Evolutionary conservation across 2,113 vertebrate species (phyloP).

Genomic region (Galeopterus variegatus): DNA sequence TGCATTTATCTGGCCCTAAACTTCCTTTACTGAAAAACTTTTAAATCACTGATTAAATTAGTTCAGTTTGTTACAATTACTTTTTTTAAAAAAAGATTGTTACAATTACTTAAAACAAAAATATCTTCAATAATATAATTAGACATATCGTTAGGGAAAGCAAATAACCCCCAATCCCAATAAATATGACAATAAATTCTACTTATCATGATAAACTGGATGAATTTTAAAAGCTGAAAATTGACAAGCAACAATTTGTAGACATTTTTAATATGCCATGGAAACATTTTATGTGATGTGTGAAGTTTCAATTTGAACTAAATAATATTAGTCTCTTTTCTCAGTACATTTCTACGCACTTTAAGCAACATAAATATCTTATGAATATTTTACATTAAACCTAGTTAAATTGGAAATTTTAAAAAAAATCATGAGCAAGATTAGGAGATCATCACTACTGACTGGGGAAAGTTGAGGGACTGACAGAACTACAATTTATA

Average conservation of each 20-base stretch:
- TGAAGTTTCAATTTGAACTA: slow-evolving; percentile 59
- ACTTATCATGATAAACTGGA: slow-evolving; percentile 56
- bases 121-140: slow-evolving; percentile 57
- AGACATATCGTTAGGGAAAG: slow-evolving; percentile 5
- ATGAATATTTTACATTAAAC: slow-evolving; percentile 36
- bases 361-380: neutral
- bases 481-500: neutral
- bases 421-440: neutral
- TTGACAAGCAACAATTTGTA: slow-evolving; percentile 22
- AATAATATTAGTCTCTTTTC: slow-evolving; percentile 61
- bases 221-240: slow-evolving; percentile 51
- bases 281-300: neutral
- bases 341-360: slow-evolving; percentile 32
- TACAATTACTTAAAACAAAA: slow-evolving; percentile 26
- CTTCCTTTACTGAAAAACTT: neutral
- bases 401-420: neutral
- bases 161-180: neutral
- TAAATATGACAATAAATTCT: slow-evolving; percentile 62
- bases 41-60: neutral
- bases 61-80: neutral
- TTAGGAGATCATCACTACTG: neutral
- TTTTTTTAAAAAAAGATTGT: neutral
- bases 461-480: neutral
- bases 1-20: no score
- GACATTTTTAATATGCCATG: slow-evolving; percentile 49